Evolutionary conservation across 2,113 vertebrate genomes (phyloP).

Genomic region (Rhea pennata): DNA sequence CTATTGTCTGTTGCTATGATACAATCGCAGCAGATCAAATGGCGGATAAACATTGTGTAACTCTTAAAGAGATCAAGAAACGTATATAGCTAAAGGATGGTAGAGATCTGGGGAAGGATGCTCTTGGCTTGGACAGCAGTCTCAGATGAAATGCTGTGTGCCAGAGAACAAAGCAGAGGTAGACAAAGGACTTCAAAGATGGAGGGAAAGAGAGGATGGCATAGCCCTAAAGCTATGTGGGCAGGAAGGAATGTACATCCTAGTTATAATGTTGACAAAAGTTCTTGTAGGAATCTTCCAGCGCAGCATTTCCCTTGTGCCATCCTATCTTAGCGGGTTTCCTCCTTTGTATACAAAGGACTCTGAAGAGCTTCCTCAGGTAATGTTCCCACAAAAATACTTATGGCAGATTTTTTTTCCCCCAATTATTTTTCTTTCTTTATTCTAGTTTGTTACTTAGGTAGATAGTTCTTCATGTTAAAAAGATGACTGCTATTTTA

Average conservation of each 20-base stretch:
- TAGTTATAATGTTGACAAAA: not conserved
- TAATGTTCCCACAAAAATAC: not conserved
- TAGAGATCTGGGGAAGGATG: not conserved
- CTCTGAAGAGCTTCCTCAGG: not conserved
- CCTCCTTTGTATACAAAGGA: not conserved
- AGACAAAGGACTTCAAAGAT: not conserved
- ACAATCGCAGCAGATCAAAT: conserved; percentile 44
- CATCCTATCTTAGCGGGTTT: not conserved
- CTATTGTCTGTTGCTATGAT: conserved; percentile 45
- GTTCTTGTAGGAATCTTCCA: not conserved
- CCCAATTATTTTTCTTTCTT: not conserved
- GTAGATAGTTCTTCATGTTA: not conserved
- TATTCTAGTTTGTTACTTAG: not conserved
- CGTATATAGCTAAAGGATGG: not conserved
- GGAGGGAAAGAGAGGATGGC: not conserved
- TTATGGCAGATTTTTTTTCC: not conserved
- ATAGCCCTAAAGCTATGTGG: fast-evolving
- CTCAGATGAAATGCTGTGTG: not conserved
- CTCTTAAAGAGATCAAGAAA: conserved; percentile 35
- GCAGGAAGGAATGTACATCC: not conserved
- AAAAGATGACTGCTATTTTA: not conserved
- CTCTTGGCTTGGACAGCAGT: not conserved
- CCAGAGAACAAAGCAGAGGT: not conserved
- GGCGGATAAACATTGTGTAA: conserved; percentile 41
- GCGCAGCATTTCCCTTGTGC: fast-evolving